Conservation (phyloP, 2,888 invertebrate genomes). For the Ichneumoninae sp. region DNA sequence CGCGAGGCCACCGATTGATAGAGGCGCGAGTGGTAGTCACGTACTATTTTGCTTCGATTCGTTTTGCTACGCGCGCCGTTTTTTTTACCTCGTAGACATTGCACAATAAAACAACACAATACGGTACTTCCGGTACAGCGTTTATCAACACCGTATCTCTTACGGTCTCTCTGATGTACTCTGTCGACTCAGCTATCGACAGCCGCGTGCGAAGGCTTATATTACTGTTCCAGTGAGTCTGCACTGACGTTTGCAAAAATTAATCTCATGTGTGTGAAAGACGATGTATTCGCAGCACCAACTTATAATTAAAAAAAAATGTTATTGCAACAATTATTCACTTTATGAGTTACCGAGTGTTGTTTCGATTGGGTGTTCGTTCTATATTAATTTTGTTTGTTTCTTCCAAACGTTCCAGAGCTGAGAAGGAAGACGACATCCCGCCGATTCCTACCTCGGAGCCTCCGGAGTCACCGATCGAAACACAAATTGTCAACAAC, state of each 20-base stretch:
- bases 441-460: conserved; percentile 83
- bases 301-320: neutral
- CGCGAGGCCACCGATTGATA: conserved; percentile 76
- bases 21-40: conserved; percentile 63
- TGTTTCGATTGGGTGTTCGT: neutral
- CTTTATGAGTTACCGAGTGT: neutral
- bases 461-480: conserved; percentile 83
- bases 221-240: conserved; percentile 15
- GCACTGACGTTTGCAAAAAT: conserved; percentile 5
- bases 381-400: conserved; percentile 20
- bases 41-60: conserved; percentile 12
- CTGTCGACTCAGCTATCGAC: conserved; percentile 47
- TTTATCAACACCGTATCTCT: conserved; percentile 34
- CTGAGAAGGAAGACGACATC: conserved; percentile 81
- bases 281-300: neutral
- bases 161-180: conserved; percentile 29
- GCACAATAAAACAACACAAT: conserved; percentile 38
- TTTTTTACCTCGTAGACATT: conserved; percentile 33
- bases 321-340: neutral
- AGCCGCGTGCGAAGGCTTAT: conserved; percentile 27
- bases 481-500: conserved; percentile 76
- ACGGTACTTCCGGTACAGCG: conserved; percentile 48
- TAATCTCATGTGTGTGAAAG: neutral
- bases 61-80: conserved; percentile 43
- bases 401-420: conserved; percentile 68